A percentile compares a stretch with the other conserved stretches of the same genome.
These are phyloP conservation scores for Chaetophractus vellerosus DNA, from an alignment of 2,797 vertebrate species.

Conservation along the genomic window DNA sequence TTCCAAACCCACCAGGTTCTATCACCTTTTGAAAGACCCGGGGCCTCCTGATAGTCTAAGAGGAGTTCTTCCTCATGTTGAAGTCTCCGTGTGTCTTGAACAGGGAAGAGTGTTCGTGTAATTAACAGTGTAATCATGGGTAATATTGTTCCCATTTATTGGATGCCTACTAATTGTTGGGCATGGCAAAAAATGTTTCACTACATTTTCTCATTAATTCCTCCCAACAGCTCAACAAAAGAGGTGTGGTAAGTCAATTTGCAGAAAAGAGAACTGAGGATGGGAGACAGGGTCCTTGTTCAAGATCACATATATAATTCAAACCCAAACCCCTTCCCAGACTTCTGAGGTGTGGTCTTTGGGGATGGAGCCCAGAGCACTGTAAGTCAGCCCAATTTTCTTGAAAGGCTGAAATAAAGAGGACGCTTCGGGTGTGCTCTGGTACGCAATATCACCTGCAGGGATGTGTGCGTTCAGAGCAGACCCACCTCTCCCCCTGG, in stretches of 20 bases:
- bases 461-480: background rate
- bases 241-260: background rate
- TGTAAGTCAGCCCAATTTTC: background rate
- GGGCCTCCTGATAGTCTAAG: background rate
- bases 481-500: background rate
- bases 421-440: background rate
- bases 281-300: background rate
- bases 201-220: constrained; percentile 27
- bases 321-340: background rate
- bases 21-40: background rate
- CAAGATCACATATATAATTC: background rate
- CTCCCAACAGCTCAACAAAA: background rate
- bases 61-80: too few relatives aligned
- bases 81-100: background rate
- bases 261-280: background rate
- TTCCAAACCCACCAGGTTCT: background rate
- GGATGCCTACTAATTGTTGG: background rate
- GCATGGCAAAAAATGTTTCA: background rate
- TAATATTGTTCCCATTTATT: background rate
- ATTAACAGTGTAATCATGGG: background rate
- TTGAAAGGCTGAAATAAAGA: background rate
- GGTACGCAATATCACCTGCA: background rate
- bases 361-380: background rate
- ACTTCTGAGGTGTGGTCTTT: background rate
- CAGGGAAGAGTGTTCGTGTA: background rate